Conservation (phyloP, 2,888 invertebrate species). For the Agonopterix heracliana region DNA sequence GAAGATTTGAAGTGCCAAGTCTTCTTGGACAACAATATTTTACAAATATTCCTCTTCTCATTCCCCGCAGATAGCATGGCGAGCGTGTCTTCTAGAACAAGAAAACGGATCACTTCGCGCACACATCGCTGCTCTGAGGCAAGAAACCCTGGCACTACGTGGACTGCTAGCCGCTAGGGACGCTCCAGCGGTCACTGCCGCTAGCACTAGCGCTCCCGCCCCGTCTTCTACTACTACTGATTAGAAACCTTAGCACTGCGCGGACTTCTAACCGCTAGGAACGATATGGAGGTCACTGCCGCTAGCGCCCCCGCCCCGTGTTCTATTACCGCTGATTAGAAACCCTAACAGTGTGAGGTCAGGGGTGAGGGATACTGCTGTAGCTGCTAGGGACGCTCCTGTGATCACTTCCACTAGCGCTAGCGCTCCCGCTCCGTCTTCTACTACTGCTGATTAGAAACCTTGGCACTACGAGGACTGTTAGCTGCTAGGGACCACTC, state of each 20-base stretch:
- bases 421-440: constrained; percentile 36
- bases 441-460: constrained; percentile 36
- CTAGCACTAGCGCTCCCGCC: constrained; percentile 24
- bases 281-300: no score
- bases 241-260: not conserved
- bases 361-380: no score
- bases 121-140: constrained; percentile 86
- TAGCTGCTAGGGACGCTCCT: constrained; percentile 54
- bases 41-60: no score
- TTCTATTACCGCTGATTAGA: constrained; percentile 55
- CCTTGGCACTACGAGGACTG: no score
- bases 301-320: no score
- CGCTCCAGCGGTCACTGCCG: no score
- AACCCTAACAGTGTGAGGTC: constrained; percentile 80
- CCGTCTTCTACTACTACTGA: constrained; percentile 53
- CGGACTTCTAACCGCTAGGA: no score
- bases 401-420: constrained; percentile 14
- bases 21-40: no score
- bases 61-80: constrained; percentile 81
- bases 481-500: no score
- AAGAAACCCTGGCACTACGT: constrained; percentile 84
- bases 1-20: no score
- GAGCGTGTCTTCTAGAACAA: constrained; percentile 89
- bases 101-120: constrained; percentile 91
- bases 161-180: constrained; percentile 75